These are phyloP conservation scores for Halictus quadricinctus DNA, from an alignment of 2,888 invertebrate species.

Conservation along the genomic window DNA sequence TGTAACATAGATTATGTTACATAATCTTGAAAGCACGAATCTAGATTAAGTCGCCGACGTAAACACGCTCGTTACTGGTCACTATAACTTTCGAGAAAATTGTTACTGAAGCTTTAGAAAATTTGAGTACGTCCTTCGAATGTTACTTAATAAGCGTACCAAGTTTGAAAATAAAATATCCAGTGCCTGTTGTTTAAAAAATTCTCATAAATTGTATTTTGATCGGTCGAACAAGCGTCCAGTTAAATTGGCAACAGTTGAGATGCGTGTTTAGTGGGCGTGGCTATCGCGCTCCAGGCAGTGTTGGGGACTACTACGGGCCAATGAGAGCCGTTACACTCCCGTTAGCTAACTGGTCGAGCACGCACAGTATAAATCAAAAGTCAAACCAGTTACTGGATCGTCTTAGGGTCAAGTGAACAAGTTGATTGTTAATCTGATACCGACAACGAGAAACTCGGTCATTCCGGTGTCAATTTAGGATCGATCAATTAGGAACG, in stretches of 20 bases:
- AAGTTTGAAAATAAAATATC: too few species aligned
- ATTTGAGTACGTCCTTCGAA: background rate
- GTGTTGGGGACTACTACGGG: background rate
- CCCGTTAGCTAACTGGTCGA: background rate
- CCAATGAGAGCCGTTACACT: background rate
- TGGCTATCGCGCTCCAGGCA: background rate
- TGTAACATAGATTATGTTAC: slow-evolving; percentile 15
- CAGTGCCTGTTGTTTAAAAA: too few species aligned
- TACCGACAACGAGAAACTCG: background rate
- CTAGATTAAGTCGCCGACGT: background rate
- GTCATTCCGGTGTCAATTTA: background rate
- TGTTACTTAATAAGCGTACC: background rate
- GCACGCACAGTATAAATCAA: background rate
- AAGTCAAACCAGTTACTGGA: background rate
- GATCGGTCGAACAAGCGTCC: too few species aligned
- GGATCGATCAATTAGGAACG: background rate
- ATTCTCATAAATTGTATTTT: too few species aligned
- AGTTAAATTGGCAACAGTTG: background rate
- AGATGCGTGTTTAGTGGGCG: background rate
- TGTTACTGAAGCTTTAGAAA: background rate
- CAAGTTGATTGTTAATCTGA: background rate
- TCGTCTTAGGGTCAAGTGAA: background rate
- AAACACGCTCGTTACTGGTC: too few species aligned
- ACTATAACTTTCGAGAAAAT: background rate
- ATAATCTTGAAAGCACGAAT: background rate